Evolutionary conservation across 2,888 invertebrate genomes (phyloP).

Genomic region (Zele albiditarsus): DNA sequence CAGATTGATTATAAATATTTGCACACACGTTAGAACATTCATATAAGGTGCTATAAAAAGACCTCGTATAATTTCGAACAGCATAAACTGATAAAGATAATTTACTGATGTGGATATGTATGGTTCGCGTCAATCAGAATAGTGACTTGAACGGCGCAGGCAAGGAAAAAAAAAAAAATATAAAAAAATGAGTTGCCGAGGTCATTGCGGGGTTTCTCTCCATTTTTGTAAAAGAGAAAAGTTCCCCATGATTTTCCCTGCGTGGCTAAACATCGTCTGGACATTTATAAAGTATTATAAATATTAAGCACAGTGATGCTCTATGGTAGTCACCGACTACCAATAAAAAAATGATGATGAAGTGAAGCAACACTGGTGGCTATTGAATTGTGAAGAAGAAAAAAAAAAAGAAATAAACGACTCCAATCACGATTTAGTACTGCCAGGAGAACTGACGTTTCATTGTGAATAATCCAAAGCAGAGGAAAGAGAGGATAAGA

Average conservation of each 20-base stretch:
- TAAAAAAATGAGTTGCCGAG: background rate
- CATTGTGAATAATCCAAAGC: slow-evolving; percentile 9
- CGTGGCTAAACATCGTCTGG: slow-evolving; percentile 23
- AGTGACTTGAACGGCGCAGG: background rate
- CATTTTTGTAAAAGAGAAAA: slow-evolving; percentile 53
- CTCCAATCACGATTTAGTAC: slow-evolving; percentile 12
- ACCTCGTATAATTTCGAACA: background rate
- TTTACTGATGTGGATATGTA: slow-evolving; percentile 3
- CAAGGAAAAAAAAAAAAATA: background rate
- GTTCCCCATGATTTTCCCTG: slow-evolving; percentile 59
- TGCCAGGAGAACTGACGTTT: slow-evolving; percentile 19
- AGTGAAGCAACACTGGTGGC: slow-evolving; percentile 13
- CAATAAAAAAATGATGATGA: slow-evolving; percentile 12
- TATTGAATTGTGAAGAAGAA: slow-evolving; percentile 2
- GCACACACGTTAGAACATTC: slow-evolving; percentile 12
- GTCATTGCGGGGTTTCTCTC: slow-evolving; percentile 52
- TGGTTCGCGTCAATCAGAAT: slow-evolving; percentile 4
- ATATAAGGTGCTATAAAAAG: background rate
- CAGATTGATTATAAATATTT: slow-evolving; percentile 43
- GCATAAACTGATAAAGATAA: slow-evolving; percentile 12
- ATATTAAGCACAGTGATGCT: background rate
- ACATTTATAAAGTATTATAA: slow-evolving; percentile 15
- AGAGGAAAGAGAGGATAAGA: background rate
- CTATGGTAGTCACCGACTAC: background rate
- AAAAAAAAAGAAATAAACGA: background rate